Evolutionary conservation across 2,888 invertebrate genomes (phyloP).

Genomic region (Lycocerus yunnanus): DNA sequence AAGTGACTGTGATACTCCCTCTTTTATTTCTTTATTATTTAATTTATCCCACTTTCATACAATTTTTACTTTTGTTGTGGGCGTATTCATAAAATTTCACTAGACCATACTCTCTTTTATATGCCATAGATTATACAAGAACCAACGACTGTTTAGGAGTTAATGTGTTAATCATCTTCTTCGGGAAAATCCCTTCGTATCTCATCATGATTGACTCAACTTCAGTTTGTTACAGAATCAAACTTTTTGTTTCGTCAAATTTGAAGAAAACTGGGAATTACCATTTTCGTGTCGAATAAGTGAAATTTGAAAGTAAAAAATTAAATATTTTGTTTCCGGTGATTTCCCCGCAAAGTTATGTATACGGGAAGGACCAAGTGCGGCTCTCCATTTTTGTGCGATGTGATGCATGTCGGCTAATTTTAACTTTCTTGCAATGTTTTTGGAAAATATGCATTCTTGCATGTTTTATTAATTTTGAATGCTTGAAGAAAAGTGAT

Average conservation of each 20-base stretch:
- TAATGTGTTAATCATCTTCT: background rate
- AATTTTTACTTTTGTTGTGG: constrained; percentile 54
- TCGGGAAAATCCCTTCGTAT: background rate
- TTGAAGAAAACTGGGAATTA: no score
- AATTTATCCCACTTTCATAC: constrained; percentile 52
- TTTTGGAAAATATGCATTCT: no score
- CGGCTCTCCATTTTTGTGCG: no score
- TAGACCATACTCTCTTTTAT: constrained; percentile 11
- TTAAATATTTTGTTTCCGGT: background rate
- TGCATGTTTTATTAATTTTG: no score
- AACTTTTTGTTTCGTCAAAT: background rate
- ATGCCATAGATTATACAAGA: background rate
- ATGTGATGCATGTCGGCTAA: no score
- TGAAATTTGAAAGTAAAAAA: background rate
- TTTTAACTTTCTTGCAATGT: no score
- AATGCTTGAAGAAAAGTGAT: no score
- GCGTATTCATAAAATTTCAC: constrained; percentile 43
- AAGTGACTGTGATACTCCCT: constrained; percentile 50
- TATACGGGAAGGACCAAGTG: background rate
- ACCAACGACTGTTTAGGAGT: background rate
- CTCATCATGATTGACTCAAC: background rate
- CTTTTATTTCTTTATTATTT: constrained; percentile 46
- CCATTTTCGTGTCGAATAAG: background rate
- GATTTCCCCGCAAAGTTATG: background rate
- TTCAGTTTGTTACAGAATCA: background rate